phyloP scores from a whole-genome alignment of 2,113 vertebrate species.

The Corynorhinus townsendii region DNA sequence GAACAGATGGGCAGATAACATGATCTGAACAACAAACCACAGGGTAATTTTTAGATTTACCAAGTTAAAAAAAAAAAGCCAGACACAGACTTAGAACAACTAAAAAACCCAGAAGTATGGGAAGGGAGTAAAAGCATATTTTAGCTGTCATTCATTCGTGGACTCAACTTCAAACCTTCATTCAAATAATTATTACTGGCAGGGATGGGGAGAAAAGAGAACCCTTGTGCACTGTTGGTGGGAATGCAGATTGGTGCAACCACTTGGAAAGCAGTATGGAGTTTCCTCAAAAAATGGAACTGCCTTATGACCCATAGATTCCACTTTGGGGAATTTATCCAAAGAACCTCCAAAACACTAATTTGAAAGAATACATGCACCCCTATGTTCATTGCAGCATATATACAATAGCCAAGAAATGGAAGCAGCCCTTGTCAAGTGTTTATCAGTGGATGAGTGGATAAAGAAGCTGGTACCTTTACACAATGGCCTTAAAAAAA shows the following conservation, averaged over 20 bases:
- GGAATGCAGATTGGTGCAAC: background rate
- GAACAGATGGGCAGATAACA: slow-evolving; percentile 20
- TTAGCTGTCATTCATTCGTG: background rate
- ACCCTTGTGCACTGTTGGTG: background rate
- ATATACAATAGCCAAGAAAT: background rate
- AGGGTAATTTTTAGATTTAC: background rate
- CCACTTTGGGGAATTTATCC: background rate
- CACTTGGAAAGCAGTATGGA: background rate
- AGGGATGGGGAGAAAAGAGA: background rate
- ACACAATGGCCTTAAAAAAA: background rate
- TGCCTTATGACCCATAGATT: background rate
- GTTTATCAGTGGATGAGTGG: background rate
- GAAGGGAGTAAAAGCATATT: background rate
- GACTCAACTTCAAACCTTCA: background rate
- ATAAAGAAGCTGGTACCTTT: background rate
- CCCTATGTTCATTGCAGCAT: background rate
- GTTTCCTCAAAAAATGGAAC: background rate
- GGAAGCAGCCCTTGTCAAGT: background rate
- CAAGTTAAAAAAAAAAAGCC: background rate
- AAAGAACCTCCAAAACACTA: background rate
- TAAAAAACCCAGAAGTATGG: background rate
- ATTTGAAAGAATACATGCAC: background rate
- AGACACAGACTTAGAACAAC: background rate
- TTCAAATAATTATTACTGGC: background rate
- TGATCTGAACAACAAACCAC: background rate